Conservation (phyloP, 2,888 invertebrate species). For the Latheticus oryzae region DNA sequence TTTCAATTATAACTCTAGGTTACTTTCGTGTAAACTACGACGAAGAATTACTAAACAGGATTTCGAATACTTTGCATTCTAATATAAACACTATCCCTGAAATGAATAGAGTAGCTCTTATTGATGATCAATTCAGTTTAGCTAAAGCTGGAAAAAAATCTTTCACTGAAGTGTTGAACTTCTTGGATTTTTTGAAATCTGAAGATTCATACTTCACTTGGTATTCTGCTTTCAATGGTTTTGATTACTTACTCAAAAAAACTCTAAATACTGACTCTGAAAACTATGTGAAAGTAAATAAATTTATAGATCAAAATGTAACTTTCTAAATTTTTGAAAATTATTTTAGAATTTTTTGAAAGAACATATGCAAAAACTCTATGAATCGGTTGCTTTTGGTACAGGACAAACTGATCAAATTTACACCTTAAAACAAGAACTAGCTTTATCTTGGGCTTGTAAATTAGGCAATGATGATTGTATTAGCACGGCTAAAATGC, state of each 20-base stretch:
- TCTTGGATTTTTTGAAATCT: conserved; percentile 67
- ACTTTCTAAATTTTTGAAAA: too few relatives aligned
- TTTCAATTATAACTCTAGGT: conserved; percentile 1
- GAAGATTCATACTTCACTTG: conserved; percentile 80
- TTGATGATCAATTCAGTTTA: conserved; percentile 80
- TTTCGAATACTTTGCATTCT: conserved; percentile 52
- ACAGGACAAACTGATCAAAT: neutral
- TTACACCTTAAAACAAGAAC: conserved; percentile 2
- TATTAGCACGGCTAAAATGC: neutral
- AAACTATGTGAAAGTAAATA: neutral
- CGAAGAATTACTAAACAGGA: conserved; percentile 68
- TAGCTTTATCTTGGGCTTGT: conserved; percentile 11
- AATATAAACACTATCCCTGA: neutral
- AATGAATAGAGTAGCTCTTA: conserved; percentile 68
- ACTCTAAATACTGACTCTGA: neutral
- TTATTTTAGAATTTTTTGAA: neutral
- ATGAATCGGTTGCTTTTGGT: neutral
- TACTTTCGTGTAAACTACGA: conserved; percentile 71
- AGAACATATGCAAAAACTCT: neutral
- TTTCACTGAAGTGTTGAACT: conserved; percentile 1
- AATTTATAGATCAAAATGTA: too few relatives aligned
- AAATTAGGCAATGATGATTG: neutral
- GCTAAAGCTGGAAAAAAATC: conserved; percentile 70
- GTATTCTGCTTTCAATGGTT: conserved; percentile 65
- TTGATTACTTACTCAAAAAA: conserved; percentile 13